These are phyloP conservation scores for Brachynemurus nebulosus DNA, from an alignment of 2,888 invertebrate species.

Conservation along the genomic window DNA sequence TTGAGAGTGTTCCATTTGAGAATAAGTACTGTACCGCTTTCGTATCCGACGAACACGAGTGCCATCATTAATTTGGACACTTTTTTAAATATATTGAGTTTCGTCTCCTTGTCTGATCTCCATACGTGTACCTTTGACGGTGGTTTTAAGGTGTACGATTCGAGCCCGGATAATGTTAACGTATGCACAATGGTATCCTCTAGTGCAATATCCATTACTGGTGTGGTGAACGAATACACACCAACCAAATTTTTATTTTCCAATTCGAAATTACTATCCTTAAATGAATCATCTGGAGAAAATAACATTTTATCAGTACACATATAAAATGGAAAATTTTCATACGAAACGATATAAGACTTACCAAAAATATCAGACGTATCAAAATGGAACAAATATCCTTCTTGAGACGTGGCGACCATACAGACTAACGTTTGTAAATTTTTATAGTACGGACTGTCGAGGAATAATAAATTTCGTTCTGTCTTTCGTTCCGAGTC, in stretches of 20 bases:
- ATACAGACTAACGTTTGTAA: conserved; percentile 47
- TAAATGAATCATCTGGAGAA: conserved; percentile 17
- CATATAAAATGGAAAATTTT: conserved; percentile 6
- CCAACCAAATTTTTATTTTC: conserved; percentile 39
- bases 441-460: conserved; percentile 39
- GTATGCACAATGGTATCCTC: conserved; percentile 59
- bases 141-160: conserved; percentile 52
- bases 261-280: conserved; percentile 8
- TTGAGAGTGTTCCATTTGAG: no score
- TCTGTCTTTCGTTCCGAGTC: no score
- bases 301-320: conserved; percentile 12
- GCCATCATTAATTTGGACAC: no score
- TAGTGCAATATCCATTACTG: conserved; percentile 48
- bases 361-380: background rate
- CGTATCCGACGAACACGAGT: no score
- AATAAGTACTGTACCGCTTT: no score
- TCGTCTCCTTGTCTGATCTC: no score
- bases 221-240: conserved; percentile 57
- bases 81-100: no score
- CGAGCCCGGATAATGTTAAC: conserved; percentile 58
- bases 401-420: conserved; percentile 50
- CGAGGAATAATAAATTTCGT: conserved; percentile 25
- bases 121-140: conserved; percentile 2
- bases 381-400: conserved; percentile 53
- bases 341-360: background rate